Conservation (phyloP, 2,888 invertebrate species). For the Acleris sparsana region DNA sequence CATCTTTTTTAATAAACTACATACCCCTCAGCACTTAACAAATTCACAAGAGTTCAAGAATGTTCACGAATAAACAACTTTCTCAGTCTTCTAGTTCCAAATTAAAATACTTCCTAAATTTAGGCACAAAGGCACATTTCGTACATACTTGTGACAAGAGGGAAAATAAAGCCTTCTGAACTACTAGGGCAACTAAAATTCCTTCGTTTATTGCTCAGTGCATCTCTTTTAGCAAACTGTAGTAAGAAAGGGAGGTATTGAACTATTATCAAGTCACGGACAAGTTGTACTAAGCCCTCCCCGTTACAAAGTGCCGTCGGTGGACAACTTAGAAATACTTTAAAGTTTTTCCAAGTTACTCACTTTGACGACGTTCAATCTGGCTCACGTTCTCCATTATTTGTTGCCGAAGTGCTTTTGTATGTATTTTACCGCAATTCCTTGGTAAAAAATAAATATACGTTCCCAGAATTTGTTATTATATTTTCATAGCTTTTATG, state of each 20-base stretch:
- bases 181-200: neutral
- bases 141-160: constrained; percentile 15
- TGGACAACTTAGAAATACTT: constrained; percentile 33
- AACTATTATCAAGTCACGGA: no score
- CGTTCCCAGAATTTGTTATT: neutral
- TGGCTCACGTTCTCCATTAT: constrained; percentile 24
- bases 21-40: neutral
- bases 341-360: constrained; percentile 32
- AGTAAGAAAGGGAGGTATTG: no score
- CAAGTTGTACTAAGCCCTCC: constrained; percentile 10
- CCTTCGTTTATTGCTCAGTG: no score
- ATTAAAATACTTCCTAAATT: constrained; percentile 28
- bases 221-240: no score
- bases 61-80: constrained; percentile 2
- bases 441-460: constrained; percentile 8
- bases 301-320: constrained; percentile 29
- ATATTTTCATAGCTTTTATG: neutral
- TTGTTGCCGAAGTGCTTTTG: constrained; percentile 25
- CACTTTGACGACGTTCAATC: constrained; percentile 31
- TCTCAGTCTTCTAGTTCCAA: constrained; percentile 3
- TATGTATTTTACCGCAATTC: constrained; percentile 28
- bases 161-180: constrained; percentile 29
- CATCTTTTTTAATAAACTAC: neutral
- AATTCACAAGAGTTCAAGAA: neutral
- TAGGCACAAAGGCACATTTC: constrained; percentile 15